Evolutionary conservation across 2,113 vertebrate species (phyloP).

Genomic region (Amblyornis subalaris): DNA sequence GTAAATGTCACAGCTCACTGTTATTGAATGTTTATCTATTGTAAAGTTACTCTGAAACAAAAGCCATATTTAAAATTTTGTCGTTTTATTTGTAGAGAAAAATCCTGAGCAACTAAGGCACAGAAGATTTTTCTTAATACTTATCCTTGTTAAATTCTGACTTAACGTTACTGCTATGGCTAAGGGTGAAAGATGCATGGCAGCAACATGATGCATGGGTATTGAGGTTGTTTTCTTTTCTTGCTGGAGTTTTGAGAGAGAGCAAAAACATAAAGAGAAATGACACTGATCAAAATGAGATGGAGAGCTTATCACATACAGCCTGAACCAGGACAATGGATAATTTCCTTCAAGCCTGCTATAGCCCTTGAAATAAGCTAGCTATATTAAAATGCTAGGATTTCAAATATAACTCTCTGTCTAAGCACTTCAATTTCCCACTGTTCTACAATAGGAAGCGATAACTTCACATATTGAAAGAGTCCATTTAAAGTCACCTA

Average conservation of each 20-base stretch:
- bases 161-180: background rate
- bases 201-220: background rate
- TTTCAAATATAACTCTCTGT: background rate
- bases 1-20: constrained; percentile 25
- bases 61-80: background rate
- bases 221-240: background rate
- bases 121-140: background rate
- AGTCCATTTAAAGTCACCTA: background rate
- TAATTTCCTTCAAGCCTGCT: background rate
- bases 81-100: background rate
- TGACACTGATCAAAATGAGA: background rate
- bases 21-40: constrained; percentile 18
- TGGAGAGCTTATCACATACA: background rate
- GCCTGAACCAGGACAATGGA: background rate
- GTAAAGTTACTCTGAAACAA: background rate
- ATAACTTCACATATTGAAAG: background rate
- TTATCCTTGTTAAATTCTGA: background rate
- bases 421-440: background rate
- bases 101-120: background rate
- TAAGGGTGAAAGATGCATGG: background rate
- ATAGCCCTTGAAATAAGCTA: background rate
- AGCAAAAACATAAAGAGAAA: background rate
- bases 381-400: background rate
- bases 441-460: background rate
- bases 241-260: background rate